phyloP scores from a whole-genome alignment of 2,797 vertebrate species.

The Orientallactaga sibirica region DNA sequence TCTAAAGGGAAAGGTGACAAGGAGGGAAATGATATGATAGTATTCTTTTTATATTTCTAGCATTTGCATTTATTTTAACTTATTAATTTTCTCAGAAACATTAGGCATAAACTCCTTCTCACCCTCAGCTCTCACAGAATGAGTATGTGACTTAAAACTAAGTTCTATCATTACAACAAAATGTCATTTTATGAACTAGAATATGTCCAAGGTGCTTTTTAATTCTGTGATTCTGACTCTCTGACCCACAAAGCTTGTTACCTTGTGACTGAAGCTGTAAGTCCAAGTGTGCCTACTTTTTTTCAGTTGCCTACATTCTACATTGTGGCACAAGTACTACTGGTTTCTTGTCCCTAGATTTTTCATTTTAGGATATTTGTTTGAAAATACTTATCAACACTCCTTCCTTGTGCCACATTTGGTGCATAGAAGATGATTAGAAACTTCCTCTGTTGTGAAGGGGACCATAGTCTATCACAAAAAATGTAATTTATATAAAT shows the following conservation, averaged over 20 bases:
- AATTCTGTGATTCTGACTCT: constrained; percentile 50
- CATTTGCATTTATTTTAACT: constrained; percentile 55
- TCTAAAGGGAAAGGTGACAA: neutral
- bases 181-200: constrained; percentile 47
- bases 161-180: constrained; percentile 50
- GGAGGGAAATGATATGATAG: neutral
- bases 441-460: neutral
- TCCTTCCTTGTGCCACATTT: neutral
- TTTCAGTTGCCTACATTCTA: neutral
- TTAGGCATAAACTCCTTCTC: constrained; percentile 53
- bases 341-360: neutral
- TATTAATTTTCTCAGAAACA: constrained; percentile 45
- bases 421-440: neutral
- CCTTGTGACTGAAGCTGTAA: neutral
- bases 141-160: constrained; percentile 49
- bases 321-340: neutral
- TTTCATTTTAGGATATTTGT: neutral
- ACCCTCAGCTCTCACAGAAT: constrained; percentile 22
- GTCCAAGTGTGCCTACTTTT: neutral
- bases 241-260: neutral
- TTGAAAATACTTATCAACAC: constrained; percentile 2
- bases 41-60: neutral
- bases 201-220: constrained; percentile 34
- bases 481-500: neutral
- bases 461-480: neutral